Evolutionary conservation across 2,113 vertebrate species (phyloP), one percentile per base, ranked within the genome.

Genomic region (Oxygymnocypris stewartii): DNA sequence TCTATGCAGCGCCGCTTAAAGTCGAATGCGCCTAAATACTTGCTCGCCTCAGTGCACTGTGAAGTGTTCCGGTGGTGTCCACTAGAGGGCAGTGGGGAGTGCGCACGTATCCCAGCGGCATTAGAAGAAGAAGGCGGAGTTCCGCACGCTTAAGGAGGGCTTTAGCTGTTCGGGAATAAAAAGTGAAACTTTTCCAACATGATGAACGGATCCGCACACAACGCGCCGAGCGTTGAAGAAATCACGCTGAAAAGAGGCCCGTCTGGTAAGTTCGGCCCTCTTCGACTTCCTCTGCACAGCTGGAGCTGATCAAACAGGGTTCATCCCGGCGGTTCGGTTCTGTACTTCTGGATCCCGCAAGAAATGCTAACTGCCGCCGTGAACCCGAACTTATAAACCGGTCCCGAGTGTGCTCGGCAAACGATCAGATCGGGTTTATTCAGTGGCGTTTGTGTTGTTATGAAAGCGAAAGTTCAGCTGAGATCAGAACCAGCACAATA

Each of bases 121-220:
- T 73, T 69, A 71, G 74, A 91, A 88, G 88, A 89, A 86, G 85
- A 71, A 75, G 49, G 59, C 40, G 67, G 91, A 93, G 84, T 91
- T 87, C 20, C 90, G 87, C 92, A 92, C 93, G 92, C 91, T 92
- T 91, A 89, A 86, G 20, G 80, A 89, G 85, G 88, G 86, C 88
- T 91, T 89, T 88, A 76, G 42, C 79, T 57, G 20, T 10, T 65
- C 65, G 6, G 42, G n/a, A 49, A 83, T 28, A 69, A 67, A 69
- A 69, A 82, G 57, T 63, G 67, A 73, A 71, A 44, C 57, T 86
- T 47, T 79, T 84, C 84, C 2, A 78, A 42, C 87, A 90, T 40
- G n/a, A 95, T 95, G 95, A 95, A 95, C 84, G 94, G 94, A 44
- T 93, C 93, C 4, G 71, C 93, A 78, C 85, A 77, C n/a, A 73